Percentiles rank a stretch among this genome's conserved stretches.
Evolutionary conservation across 2,888 invertebrate genomes (phyloP).

Genomic region (Pollenia griseotomentosa): DNA sequence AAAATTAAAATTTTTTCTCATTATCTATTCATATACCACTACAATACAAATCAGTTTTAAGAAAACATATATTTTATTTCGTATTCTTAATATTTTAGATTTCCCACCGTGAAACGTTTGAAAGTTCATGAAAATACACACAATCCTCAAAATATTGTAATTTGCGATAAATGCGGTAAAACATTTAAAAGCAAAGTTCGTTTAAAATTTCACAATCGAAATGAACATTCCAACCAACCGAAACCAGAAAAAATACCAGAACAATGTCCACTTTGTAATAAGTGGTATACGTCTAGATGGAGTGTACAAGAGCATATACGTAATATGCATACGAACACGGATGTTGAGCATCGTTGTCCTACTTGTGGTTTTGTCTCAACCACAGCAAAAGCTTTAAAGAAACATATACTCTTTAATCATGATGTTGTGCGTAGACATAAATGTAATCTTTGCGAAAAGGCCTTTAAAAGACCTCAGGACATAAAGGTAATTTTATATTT

Average conservation of each 20-base stretch:
- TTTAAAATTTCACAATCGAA: constrained; percentile 56
- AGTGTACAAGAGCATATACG: constrained; percentile 61
- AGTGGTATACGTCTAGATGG: constrained; percentile 60
- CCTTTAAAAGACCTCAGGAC: constrained; percentile 79
- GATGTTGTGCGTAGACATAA: constrained; percentile 80
- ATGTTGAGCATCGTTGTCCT: constrained; percentile 75
- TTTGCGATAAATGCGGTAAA: constrained; percentile 70
- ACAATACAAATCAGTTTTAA: constrained; percentile 3
- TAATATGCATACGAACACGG: constrained; percentile 62
- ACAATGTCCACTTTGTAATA: constrained; percentile 61
- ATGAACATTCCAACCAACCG: constrained; percentile 61
- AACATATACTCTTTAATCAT: constrained; percentile 81
- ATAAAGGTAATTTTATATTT: constrained; percentile 46
- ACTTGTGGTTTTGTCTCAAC: constrained; percentile 81
- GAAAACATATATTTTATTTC: constrained; percentile 33
- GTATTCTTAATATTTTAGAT: constrained; percentile 64
- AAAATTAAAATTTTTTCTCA: background rate
- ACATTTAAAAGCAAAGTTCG: constrained; percentile 56
- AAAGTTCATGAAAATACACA: constrained; percentile 53
- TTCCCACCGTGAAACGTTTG: constrained; percentile 63
- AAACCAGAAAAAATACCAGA: constrained; percentile 62
- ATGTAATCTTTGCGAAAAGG: constrained; percentile 82
- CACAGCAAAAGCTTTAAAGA: constrained; percentile 79
- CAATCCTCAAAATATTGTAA: constrained; percentile 57
- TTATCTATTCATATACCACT: background rate